phyloP scores from a whole-genome alignment of 2,113 vertebrate genomes.

The Opisthocomus hoazin region DNA sequence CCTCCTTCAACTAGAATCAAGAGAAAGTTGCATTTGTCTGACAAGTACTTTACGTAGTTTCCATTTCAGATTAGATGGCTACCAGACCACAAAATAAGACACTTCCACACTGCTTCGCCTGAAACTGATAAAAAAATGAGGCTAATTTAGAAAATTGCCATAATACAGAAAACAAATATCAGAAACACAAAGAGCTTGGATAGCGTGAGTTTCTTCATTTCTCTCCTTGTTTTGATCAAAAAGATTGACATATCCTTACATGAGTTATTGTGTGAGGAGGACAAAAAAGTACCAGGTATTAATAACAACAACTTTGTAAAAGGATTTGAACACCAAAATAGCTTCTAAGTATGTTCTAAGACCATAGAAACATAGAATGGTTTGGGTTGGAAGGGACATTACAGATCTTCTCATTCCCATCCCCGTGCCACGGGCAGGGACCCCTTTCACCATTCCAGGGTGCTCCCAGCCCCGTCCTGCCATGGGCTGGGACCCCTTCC shows the following conservation, averaged over 20 bases:
- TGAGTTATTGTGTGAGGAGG: neutral
- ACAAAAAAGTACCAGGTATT: neutral
- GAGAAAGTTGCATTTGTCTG: neutral
- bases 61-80: neutral
- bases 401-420: too few relatives aligned
- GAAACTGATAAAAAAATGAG: neutral
- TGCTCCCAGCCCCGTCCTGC: too few relatives aligned
- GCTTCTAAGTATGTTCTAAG: neutral
- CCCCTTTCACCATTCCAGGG: too few relatives aligned
- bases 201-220: neutral
- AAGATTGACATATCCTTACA: neutral
- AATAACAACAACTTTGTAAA: neutral
- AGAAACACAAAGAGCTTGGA: neutral
- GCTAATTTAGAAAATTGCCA: neutral
- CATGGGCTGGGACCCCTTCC: too few relatives aligned
- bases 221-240: neutral
- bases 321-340: neutral
- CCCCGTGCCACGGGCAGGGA: too few relatives aligned
- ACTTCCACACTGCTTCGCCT: neutral
- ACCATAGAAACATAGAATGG: too few relatives aligned
- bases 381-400: too few relatives aligned
- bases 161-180: neutral
- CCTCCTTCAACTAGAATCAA: neutral
- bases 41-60: neutral
- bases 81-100: neutral